phyloP scores from a whole-genome alignment of 2,113 vertebrate genomes.

The Himantopus leucocephalus region DNA sequence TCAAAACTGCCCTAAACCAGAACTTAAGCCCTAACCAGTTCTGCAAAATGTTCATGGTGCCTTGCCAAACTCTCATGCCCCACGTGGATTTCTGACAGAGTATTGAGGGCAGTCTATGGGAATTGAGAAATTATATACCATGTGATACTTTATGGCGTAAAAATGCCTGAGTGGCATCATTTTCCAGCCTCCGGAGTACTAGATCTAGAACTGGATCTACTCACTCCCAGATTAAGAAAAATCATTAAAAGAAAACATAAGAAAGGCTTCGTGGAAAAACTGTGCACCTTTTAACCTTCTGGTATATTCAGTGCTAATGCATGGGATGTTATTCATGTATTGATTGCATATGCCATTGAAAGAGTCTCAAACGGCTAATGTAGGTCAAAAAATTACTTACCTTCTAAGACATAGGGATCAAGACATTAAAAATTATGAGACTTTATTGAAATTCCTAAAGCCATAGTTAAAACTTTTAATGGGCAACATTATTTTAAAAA shows the following conservation, averaged over 20 bases:
- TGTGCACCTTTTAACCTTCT: background rate
- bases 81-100: background rate
- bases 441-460: conserved; percentile 8
- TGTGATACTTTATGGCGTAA: background rate
- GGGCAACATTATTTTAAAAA: background rate
- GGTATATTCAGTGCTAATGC: background rate
- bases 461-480: conserved; percentile 16
- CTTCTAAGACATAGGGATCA: background rate
- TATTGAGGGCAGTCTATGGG: background rate
- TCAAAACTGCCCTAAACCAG: background rate
- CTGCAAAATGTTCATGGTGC: background rate
- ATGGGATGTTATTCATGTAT: background rate
- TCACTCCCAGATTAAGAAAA: background rate
- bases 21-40: background rate
- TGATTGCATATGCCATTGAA: background rate
- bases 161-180: background rate
- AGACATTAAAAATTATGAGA: background rate
- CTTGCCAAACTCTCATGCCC: background rate
- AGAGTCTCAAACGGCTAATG: background rate
- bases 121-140: background rate
- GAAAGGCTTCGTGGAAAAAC: background rate
- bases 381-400: background rate
- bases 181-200: background rate
- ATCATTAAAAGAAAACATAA: background rate
- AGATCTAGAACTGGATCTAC: background rate